phyloP scores from a whole-genome alignment of 2,113 vertebrate species.

The Casuarius casuarius region DNA sequence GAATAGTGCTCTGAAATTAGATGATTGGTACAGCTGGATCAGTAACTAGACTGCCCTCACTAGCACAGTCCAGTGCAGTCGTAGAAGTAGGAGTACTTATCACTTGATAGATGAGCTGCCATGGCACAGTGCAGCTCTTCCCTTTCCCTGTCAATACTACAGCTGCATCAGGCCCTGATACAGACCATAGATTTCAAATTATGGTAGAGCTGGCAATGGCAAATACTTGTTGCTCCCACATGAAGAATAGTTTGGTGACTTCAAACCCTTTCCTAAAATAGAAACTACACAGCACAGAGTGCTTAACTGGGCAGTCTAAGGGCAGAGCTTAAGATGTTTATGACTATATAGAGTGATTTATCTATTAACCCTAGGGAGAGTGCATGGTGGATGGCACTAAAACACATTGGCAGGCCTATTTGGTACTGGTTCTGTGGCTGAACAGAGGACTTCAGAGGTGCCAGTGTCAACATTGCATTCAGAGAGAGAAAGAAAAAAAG shows the following conservation, averaged over 20 bases:
- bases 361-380: neutral
- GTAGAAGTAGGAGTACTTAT: neutral
- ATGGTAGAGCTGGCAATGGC: neutral
- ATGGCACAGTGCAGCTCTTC: neutral
- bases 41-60: neutral
- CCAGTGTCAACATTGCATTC: neutral
- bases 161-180: neutral
- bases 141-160: fast-evolving
- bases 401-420: neutral
- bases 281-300: neutral
- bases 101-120: neutral
- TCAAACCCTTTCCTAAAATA: neutral
- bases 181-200: neutral
- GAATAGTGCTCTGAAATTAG: neutral
- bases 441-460: neutral
- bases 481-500: neutral
- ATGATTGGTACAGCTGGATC: neutral
- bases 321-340: neutral
- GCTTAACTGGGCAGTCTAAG: neutral
- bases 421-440: neutral
- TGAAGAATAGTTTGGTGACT: neutral
- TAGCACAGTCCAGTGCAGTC: neutral
- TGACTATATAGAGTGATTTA: neutral
- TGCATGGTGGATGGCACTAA: neutral
- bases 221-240: neutral